These are phyloP conservation scores for Apis dorsata DNA, from an alignment of 1,140 invertebrate species.

Conservation along the genomic window DNA sequence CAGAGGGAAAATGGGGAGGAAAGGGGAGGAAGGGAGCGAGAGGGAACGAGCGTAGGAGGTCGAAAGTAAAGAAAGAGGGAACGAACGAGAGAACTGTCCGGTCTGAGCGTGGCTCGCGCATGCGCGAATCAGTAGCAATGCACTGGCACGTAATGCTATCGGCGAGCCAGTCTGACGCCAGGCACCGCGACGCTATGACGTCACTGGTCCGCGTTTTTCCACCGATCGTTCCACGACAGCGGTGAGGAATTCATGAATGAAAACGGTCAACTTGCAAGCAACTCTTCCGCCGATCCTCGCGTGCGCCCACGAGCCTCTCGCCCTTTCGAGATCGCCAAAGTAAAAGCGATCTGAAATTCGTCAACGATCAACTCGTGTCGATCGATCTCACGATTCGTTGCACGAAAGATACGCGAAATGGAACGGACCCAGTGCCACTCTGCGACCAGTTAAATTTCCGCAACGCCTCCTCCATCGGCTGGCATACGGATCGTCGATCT, in stretches of 20 bases:
- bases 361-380: conserved; percentile 7
- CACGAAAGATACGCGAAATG: neutral
- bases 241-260: conserved; percentile 73
- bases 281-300: conserved; percentile 23
- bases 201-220: conserved; percentile 70
- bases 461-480: conserved; percentile 4
- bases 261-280: conserved; percentile 17
- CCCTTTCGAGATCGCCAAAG: conserved; percentile 6
- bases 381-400: conserved; percentile 39
- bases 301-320: neutral
- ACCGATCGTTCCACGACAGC: conserved; percentile 49
- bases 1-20: neutral
- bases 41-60: neutral
- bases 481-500: neutral
- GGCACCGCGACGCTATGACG: conserved; percentile 77
- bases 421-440: neutral
- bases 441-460: conserved; percentile 5
- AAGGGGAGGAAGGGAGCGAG: neutral
- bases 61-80: conserved; percentile 24
- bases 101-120: conserved; percentile 60
- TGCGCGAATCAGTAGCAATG: conserved; percentile 55
- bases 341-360: neutral
- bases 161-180: conserved; percentile 76
- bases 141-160: conserved; percentile 56
- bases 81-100: conserved; percentile 34